Percentiles rank a stretch among this genome's conserved stretches.
Conservation (phyloP, 2,888 invertebrate genomes). For the Sinohyriopsis cumingii region DNA sequence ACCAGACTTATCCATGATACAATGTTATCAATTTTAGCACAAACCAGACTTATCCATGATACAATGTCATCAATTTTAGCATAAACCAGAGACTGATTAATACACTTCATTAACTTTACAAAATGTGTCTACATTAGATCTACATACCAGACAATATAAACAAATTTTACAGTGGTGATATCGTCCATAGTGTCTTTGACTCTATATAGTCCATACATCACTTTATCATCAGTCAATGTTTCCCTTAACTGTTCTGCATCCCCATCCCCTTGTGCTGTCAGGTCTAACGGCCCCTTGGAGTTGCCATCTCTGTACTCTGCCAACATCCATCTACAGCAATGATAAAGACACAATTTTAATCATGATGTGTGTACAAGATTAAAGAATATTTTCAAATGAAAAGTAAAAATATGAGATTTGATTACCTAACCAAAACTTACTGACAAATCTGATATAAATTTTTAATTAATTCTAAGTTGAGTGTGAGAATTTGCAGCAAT, state of each 20-base stretch:
- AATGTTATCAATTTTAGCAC: no score
- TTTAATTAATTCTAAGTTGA: no score
- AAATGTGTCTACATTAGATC: no score
- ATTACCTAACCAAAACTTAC: no score
- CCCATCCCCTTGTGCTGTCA: conserved; percentile 53
- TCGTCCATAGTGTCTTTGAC: conserved; percentile 65
- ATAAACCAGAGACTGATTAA: background rate
- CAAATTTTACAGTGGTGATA: conserved; percentile 69
- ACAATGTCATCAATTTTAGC: no score
- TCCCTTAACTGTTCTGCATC: conserved; percentile 54
- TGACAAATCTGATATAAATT: no score
- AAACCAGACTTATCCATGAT: no score
- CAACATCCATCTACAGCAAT: conserved; percentile 38
- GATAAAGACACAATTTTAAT: background rate
- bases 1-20: no score
- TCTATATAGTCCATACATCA: conserved; percentile 66
- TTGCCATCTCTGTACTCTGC: conserved; percentile 47
- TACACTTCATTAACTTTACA: background rate
- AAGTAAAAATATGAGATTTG: no score
- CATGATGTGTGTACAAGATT: background rate
- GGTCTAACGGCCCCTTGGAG: conserved; percentile 53
- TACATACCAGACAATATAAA: conserved; percentile 67
- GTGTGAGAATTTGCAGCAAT: no score
- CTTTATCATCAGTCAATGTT: conserved; percentile 50
- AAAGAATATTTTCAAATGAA: no score